Conservation (phyloP, 2,113 vertebrate genomes). For the Crotalus viridis region DNA sequence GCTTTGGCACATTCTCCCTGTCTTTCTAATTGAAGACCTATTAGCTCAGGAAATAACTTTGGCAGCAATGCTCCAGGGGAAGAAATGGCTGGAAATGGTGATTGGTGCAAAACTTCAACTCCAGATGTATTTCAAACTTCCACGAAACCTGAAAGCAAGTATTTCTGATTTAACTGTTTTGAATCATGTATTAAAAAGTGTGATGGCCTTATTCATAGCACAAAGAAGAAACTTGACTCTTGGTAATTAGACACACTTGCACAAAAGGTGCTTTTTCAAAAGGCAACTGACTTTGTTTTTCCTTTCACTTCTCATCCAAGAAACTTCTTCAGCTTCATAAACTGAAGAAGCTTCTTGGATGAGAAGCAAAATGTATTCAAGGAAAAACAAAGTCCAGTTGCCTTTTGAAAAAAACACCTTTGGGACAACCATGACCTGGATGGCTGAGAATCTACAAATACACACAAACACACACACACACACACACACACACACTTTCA, state of each 20-base stretch:
- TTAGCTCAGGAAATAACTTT: constrained; percentile 18
- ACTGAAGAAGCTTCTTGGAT: neutral
- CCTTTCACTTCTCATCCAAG: neutral
- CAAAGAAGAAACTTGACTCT: neutral
- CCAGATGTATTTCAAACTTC: neutral
- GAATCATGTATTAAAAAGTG: neutral
- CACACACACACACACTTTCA: neutral
- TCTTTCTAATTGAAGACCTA: neutral
- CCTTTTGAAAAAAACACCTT: too few species aligned
- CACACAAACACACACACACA: neutral
- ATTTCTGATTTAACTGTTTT: constrained; percentile 13
- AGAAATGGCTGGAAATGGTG: neutral
- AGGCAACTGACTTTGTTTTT: neutral
- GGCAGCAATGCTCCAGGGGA: neutral
- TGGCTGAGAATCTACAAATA: too few species aligned
- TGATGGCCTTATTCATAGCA: neutral
- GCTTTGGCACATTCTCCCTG: neutral
- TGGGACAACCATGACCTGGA: too few species aligned
- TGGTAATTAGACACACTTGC: neutral
- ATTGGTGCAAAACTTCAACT: constrained; percentile 7
- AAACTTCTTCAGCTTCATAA: neutral
- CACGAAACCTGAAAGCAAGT: neutral
- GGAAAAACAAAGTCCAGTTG: too few species aligned
- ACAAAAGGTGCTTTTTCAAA: neutral
- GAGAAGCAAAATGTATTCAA: too few species aligned